Percentiles rank a stretch among this genome's conserved stretches.
phyloP scores from a whole-genome alignment of 2,113 vertebrate species.

The Falcunculus frontatus region DNA sequence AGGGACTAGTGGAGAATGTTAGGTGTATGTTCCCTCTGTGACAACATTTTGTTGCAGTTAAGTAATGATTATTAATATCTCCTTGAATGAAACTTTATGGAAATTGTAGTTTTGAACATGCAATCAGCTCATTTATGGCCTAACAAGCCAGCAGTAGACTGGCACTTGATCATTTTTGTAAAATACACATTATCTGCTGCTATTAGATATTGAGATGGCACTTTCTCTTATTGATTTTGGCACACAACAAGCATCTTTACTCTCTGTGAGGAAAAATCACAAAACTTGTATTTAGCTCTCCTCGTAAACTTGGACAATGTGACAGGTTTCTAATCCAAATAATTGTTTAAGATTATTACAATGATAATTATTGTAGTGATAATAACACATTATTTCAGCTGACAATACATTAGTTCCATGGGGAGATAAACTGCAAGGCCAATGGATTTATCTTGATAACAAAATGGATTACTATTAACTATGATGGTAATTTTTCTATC shows the following conservation, averaged over 20 bases:
- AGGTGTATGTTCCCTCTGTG: not conserved
- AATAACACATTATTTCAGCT: constrained; percentile 30
- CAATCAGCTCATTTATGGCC: constrained; percentile 26
- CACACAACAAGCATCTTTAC: not conserved
- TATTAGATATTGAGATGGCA: not conserved
- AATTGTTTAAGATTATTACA: constrained; percentile 13
- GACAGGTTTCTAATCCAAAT: constrained; percentile 19
- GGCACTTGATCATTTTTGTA: not conserved
- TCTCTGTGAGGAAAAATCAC: not conserved
- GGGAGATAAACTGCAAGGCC: constrained; percentile 31
- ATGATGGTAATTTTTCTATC: not conserved
- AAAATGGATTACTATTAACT: constrained; percentile 6
- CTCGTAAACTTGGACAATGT: not conserved
- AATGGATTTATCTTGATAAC: constrained; percentile 25
- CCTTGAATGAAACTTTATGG: not conserved
- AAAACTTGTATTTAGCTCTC: not conserved
- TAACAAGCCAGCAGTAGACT: not conserved
- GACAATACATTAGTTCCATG: constrained; percentile 27
- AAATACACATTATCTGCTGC: not conserved
- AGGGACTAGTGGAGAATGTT: not conserved
- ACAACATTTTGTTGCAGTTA: not conserved
- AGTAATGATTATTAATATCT: constrained; percentile 34
- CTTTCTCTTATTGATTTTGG: not conserved
- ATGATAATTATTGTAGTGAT: constrained; percentile 17
- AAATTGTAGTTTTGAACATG: constrained; percentile 38